A percentile compares a stretch with the other conserved stretches of the same genome.
phyloP scores from a whole-genome alignment of 1,140 invertebrate genomes.

The Phenacoccus solenopsis region DNA sequence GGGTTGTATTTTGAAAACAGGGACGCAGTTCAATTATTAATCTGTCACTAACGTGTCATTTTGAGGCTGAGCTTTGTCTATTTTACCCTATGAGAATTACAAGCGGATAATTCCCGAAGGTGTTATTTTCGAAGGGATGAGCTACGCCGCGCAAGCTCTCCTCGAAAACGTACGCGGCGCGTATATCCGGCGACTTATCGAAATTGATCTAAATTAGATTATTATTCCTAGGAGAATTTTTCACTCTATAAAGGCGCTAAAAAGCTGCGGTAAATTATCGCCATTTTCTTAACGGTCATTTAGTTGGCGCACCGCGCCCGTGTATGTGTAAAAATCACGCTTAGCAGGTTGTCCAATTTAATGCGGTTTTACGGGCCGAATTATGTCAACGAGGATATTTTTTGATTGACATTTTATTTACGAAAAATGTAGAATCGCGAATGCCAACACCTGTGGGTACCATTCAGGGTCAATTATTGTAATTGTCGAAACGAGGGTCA shows the following conservation, averaged over 20 bases:
- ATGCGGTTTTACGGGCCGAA: neutral
- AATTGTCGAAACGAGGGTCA: neutral
- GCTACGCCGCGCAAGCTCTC: neutral
- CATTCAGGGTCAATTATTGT: neutral
- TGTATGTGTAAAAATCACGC: too few relatives aligned
- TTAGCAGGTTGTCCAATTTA: neutral
- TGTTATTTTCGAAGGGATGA: neutral
- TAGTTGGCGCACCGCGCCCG: too few relatives aligned
- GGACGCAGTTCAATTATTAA: slow-evolving; percentile 2
- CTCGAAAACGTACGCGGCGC: too few relatives aligned
- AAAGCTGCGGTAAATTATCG: neutral
- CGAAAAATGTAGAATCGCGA: neutral
- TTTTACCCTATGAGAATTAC: slow-evolving; percentile 2
- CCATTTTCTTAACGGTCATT: neutral
- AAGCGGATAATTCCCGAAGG: neutral
- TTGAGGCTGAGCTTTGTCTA: neutral
- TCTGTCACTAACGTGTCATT: neutral
- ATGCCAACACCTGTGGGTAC: neutral
- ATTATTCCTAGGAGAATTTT: slow-evolving; percentile 3
- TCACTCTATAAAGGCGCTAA: neutral
- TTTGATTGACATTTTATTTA: neutral
- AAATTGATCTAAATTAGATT: slow-evolving; percentile 3
- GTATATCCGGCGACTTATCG: neutral
- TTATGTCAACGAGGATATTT: too few relatives aligned
- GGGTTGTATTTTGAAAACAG: neutral